Evolutionary conservation across 2,888 invertebrate species (phyloP).

Genomic region (Lithophane leautieri): DNA sequence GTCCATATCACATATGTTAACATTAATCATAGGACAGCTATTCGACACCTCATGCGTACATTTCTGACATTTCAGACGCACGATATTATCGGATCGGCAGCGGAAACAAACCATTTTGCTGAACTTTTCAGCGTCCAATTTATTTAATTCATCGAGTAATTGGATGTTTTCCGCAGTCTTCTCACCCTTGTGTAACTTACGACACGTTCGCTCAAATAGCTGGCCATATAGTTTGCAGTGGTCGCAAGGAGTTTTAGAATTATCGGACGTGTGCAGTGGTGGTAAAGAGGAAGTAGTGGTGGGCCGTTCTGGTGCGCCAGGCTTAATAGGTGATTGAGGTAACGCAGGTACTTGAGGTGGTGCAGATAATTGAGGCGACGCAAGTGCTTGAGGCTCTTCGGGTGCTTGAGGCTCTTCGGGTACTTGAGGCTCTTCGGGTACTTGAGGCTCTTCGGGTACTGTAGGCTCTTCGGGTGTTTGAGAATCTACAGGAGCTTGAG

Average conservation of each 20-base stretch:
- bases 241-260: slow-evolving; percentile 7
- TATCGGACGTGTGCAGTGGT: background rate
- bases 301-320: background rate
- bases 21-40: slow-evolving; percentile 11
- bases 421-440: background rate
- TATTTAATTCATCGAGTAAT: background rate
- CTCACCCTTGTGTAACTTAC: slow-evolving; percentile 20
- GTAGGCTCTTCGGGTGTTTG: no score
- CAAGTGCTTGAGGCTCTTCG: background rate
- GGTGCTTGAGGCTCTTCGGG: background rate
- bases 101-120: slow-evolving; percentile 21
- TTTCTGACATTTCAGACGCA: slow-evolving; percentile 10
- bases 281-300: background rate
- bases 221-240: slow-evolving; percentile 18
- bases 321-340: background rate
- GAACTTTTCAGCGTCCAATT: background rate
- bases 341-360: background rate
- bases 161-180: background rate
- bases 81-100: slow-evolving; percentile 21
- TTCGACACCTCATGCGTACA: background rate
- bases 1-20: slow-evolving; percentile 12
- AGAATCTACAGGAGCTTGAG: no score
- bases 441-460: background rate
- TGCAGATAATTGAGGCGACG: no score
- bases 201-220: slow-evolving; percentile 26